A percentile compares a stretch with the other conserved stretches of the same genome.
phyloP scores from a whole-genome alignment of 2,797 vertebrate species.

The Ambastaia sidthimunki region DNA sequence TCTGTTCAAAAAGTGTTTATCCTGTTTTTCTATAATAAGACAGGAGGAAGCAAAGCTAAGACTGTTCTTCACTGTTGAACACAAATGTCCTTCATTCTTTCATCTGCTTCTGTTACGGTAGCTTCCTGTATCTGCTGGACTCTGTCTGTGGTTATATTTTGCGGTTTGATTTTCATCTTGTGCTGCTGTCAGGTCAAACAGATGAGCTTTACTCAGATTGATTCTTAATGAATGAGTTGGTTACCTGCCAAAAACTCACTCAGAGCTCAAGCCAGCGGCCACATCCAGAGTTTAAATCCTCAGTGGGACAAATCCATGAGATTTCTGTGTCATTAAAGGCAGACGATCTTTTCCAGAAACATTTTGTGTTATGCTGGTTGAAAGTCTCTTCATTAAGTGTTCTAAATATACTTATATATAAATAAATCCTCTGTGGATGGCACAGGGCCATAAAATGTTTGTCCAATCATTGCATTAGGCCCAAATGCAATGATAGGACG shows the following conservation, averaged over 20 bases:
- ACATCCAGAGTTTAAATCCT: background rate
- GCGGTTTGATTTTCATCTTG: background rate
- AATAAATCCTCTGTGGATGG: no score
- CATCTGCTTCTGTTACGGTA: no score
- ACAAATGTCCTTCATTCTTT: background rate
- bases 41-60: background rate
- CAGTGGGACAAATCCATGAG: background rate
- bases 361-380: no score
- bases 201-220: background rate
- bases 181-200: background rate
- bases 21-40: no score
- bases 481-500: no score
- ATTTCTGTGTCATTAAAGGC: background rate
- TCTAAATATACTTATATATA: no score
- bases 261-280: background rate
- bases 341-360: no score
- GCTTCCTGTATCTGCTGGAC: background rate
- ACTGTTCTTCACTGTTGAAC: background rate
- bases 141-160: background rate
- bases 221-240: constrained; percentile 14
- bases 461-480: no score
- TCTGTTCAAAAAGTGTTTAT: no score
- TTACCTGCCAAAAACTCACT: background rate
- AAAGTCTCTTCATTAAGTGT: no score
- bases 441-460: no score